Evolutionary conservation across 2,888 invertebrate species (phyloP).

Genomic region (Archips crataeganus): DNA sequence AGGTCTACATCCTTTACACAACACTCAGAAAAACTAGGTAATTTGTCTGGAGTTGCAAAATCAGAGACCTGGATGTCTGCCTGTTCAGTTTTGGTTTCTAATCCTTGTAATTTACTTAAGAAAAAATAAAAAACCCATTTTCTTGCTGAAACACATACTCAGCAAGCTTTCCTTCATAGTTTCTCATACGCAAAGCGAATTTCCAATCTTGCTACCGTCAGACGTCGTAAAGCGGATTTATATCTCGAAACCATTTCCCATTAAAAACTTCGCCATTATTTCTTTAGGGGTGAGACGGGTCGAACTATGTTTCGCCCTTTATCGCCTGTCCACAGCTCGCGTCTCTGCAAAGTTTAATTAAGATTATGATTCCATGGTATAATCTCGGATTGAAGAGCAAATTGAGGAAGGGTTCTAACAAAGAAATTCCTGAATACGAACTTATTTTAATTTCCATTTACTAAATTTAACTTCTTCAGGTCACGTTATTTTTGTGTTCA

Average conservation of each 20-base stretch:
- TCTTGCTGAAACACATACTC: background rate
- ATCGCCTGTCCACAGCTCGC: conserved; percentile 42
- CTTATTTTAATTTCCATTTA: conserved; percentile 1
- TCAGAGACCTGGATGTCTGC: too few species aligned
- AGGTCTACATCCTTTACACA: too few species aligned
- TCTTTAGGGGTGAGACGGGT: conserved; percentile 42
- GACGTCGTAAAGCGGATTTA: conserved; percentile 47
- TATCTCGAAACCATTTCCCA: conserved; percentile 47
- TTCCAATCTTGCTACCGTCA: conserved; percentile 34
- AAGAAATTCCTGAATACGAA: conserved; percentile 13
- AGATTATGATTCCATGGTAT: conserved; percentile 36
- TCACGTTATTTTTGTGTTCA: background rate
- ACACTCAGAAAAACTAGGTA: too few species aligned
- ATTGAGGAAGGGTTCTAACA: conserved; percentile 12
- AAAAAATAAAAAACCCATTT: background rate
- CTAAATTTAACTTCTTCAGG: conserved; percentile 6
- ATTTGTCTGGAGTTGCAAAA: too few species aligned
- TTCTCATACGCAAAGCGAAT: conserved; percentile 46
- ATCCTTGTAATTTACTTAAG: too few species aligned
- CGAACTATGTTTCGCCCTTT: conserved; percentile 46
- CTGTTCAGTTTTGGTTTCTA: too few species aligned
- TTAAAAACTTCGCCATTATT: conserved; percentile 51
- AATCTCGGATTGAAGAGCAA: conserved; percentile 30
- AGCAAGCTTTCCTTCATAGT: conserved; percentile 12
- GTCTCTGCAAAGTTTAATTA: conserved; percentile 43